Conservation (phyloP, 2,888 invertebrate species). For the Lepidonotus clava region DNA sequence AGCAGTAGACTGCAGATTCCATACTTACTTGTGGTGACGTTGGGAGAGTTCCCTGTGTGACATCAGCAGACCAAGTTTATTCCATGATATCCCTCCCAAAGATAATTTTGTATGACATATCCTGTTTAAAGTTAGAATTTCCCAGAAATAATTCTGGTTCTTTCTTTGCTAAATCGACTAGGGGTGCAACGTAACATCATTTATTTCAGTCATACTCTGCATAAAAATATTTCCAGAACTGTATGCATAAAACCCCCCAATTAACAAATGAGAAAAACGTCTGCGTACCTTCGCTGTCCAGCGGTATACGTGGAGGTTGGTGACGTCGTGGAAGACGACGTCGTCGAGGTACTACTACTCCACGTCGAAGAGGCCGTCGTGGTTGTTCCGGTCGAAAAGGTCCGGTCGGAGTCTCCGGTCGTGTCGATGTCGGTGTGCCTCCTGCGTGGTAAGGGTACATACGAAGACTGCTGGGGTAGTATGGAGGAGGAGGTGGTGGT, state of each 20-base stretch:
- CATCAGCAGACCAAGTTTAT: no score
- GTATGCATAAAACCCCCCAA: no score
- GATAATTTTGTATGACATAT: no score
- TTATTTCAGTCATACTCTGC: no score
- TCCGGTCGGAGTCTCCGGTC: neutral
- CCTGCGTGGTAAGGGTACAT: constrained; percentile 59
- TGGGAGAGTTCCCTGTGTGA: neutral
- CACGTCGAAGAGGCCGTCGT: constrained; percentile 43
- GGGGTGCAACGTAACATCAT: no score
- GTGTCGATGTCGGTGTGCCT: constrained; percentile 53
- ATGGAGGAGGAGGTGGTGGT: constrained; percentile 40
- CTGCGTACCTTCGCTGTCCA: constrained; percentile 15
- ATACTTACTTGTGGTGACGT: constrained; percentile 9
- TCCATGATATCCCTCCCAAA: no score
- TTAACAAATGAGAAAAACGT: no score
- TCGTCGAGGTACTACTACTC: neutral
- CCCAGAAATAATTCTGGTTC: no score
- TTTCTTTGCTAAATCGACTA: no score
- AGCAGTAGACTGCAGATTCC: neutral
- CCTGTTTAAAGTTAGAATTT: no score
- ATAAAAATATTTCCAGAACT: no score
- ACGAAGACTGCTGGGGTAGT: constrained; percentile 47
- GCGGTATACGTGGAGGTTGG: constrained; percentile 27
- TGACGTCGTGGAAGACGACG: constrained; percentile 38
- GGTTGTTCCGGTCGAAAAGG: constrained; percentile 35